Conservation (phyloP, 2,113 vertebrate genomes). For the Entelurus aequoreus region DNA sequence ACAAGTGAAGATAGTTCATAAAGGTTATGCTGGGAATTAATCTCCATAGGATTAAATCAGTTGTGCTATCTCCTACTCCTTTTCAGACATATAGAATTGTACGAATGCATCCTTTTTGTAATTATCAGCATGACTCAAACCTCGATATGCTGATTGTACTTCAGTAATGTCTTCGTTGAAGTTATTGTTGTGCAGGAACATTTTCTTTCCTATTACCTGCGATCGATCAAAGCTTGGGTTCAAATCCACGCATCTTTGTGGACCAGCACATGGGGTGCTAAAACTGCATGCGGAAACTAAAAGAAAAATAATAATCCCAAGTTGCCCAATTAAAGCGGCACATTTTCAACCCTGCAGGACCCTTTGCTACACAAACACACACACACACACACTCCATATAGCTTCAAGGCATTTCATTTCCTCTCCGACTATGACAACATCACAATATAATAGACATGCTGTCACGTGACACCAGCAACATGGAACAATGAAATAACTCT, state of each 20-base stretch:
- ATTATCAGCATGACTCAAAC: no score
- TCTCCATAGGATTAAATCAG: no score
- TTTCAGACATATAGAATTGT: no score
- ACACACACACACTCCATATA: conserved; percentile 18
- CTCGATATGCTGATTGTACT: neutral
- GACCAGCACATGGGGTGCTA: neutral
- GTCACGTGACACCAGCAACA: conserved; percentile 61
- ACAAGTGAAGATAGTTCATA: no score
- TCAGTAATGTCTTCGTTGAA: neutral
- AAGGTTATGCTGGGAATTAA: no score
- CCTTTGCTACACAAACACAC: conserved; percentile 6
- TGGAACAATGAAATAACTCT: conserved; percentile 53
- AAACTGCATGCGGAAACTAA: conserved; percentile 8
- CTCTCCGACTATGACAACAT: conserved; percentile 64
- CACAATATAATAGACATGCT: conserved; percentile 64
- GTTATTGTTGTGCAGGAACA: neutral
- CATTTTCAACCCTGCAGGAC: conserved; percentile 5
- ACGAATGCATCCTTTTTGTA: no score
- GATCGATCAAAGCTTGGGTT: neutral
- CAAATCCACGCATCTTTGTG: conserved; percentile 1
- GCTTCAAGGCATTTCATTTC: conserved; percentile 64
- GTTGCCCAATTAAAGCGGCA: conserved; percentile 18
- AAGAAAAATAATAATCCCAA: conserved; percentile 13
- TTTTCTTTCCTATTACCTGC: neutral
- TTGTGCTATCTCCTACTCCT: no score